Evolutionary conservation across 2,113 vertebrate species (phyloP).

Genomic region (Ictalurus furcatus): DNA sequence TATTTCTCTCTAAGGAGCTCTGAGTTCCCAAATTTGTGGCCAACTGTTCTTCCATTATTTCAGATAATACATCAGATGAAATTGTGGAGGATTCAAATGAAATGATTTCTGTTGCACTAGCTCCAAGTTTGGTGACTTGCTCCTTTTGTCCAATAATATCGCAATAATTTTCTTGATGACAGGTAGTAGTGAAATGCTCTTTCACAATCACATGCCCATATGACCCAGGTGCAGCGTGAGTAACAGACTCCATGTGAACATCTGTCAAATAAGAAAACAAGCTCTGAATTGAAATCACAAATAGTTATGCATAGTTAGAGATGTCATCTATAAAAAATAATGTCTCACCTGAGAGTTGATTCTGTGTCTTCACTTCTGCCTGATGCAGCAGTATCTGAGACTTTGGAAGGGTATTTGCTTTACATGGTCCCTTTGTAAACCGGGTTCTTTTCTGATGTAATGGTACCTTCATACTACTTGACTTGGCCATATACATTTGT

Average conservation of each 20-base stretch:
- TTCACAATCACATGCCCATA: constrained; percentile 73
- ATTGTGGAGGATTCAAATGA: not conserved
- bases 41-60: not conserved
- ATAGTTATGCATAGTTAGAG: not conserved
- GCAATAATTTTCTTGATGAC: constrained; percentile 69
- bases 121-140: constrained; percentile 49
- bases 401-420: constrained; percentile 5
- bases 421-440: constrained; percentile 15
- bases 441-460: constrained; percentile 66
- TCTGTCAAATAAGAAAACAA: constrained; percentile 53
- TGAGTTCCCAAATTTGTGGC: constrained; percentile 11
- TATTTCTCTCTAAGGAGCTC: constrained; percentile 14
- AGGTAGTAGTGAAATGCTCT: constrained; percentile 65
- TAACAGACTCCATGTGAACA: constrained; percentile 10
- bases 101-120: constrained; percentile 7
- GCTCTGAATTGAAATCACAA: not conserved
- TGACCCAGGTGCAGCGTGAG: constrained; percentile 56
- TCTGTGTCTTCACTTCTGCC: constrained; percentile 28
- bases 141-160: constrained; percentile 67
- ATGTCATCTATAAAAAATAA: not conserved
- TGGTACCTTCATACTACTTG: constrained; percentile 75
- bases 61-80: constrained; percentile 22
- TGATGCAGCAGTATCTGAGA: constrained; percentile 20
- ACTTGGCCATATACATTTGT: constrained; percentile 82
- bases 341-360: constrained; percentile 32